These are phyloP conservation scores for Sarcophaga rosellei DNA, from an alignment of 2,888 invertebrate species.

Conservation along the genomic window DNA sequence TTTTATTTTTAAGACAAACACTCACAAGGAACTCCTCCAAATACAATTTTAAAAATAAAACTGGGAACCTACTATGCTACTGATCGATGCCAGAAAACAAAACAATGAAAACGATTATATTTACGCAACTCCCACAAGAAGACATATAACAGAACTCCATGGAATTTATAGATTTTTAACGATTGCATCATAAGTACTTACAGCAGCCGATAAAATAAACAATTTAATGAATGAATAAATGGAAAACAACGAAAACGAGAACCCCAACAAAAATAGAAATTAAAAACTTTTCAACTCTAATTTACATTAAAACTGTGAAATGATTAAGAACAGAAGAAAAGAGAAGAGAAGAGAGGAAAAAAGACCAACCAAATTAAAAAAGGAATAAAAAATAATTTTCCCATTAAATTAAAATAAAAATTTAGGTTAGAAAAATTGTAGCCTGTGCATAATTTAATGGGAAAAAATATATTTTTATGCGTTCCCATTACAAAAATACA, in stretches of 20 bases:
- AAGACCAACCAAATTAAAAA: neutral
- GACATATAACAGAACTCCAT: neutral
- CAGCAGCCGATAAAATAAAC: neutral
- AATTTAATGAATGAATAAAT: neutral
- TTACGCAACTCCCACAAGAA: neutral
- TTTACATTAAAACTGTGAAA: neutral
- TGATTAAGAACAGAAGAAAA: neutral
- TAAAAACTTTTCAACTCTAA: neutral
- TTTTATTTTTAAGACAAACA: neutral
- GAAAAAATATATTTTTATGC: conserved; percentile 58
- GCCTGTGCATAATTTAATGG: conserved; percentile 19
- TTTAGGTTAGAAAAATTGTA: conserved; percentile 38
- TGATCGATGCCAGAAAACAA: conserved; percentile 14
- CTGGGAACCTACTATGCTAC: neutral
- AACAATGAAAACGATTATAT: conserved; percentile 8
- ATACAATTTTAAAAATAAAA: neutral
- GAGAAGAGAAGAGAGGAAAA: neutral
- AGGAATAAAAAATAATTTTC: conserved; percentile 40
- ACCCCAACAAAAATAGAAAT: too few species aligned
- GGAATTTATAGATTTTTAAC: neutral
- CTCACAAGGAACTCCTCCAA: neutral
- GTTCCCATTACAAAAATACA: conserved; percentile 63
- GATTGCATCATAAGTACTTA: neutral
- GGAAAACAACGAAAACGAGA: too few species aligned
- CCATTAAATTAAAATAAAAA: conserved; percentile 32